Conservation (phyloP, 2,113 vertebrate genomes). For the Scartelaos histophorus region DNA sequence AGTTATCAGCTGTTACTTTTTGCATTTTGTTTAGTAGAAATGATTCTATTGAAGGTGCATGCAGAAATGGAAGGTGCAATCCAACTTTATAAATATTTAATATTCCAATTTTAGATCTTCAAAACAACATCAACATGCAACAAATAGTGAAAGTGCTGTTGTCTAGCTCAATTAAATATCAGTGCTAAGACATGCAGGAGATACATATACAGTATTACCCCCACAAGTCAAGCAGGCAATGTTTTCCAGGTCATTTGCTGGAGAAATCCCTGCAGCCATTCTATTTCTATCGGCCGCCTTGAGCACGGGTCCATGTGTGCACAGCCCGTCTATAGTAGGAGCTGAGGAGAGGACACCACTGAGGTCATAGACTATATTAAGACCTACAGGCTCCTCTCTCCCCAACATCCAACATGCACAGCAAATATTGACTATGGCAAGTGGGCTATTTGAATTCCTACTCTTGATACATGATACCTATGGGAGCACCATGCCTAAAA, state of each 20-base stretch:
- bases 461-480: background rate
- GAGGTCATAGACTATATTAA: slow-evolving; percentile 77
- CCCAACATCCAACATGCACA: slow-evolving; percentile 28
- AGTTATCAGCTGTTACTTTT: too few relatives aligned
- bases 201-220: slow-evolving; percentile 43
- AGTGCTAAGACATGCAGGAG: slow-evolving; percentile 27
- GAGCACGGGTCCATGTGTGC: slow-evolving; percentile 65
- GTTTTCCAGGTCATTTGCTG: slow-evolving; percentile 77
- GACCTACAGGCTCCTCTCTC: slow-evolving; percentile 59
- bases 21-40: too few relatives aligned
- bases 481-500: background rate
- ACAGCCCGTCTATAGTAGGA: slow-evolving; percentile 66
- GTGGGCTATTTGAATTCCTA: background rate
- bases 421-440: slow-evolving; percentile 27
- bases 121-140: background rate
- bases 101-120: background rate
- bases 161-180: slow-evolving; percentile 33
- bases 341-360: slow-evolving; percentile 66
- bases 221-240: slow-evolving; percentile 59
- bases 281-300: slow-evolving; percentile 72
- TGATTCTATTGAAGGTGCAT: too few relatives aligned
- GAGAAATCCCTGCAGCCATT: slow-evolving; percentile 76
- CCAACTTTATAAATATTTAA: too few relatives aligned
- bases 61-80: too few relatives aligned
- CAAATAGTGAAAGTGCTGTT: slow-evolving; percentile 9